A percentile compares a stretch with the other conserved stretches of the same genome.
Evolutionary conservation across 2,797 vertebrate species (phyloP).

Genomic region (Margarornis squamiger): DNA sequence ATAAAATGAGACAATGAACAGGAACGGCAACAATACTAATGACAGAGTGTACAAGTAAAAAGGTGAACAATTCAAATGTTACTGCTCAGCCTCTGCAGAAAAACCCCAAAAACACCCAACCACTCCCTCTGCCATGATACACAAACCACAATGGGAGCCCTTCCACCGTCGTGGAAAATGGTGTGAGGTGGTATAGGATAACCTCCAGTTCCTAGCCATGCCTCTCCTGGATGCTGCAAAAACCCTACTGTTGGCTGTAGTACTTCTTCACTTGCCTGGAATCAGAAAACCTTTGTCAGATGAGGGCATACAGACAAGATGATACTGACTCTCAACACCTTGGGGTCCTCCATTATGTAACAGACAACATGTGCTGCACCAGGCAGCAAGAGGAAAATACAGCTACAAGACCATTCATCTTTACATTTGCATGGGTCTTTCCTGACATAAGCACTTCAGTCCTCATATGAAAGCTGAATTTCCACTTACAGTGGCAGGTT

Average conservation of each 20-base stretch:
- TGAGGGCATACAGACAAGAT: background rate
- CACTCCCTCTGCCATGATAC: background rate
- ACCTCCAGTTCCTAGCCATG: background rate
- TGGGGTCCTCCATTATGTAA: background rate
- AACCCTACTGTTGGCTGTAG: background rate
- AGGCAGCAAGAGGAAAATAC: background rate
- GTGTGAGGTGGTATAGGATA: background rate
- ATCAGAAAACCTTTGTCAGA: background rate
- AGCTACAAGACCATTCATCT: background rate
- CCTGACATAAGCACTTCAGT: background rate
- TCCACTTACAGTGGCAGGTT: background rate
- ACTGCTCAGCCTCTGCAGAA: background rate
- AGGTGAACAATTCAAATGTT: background rate
- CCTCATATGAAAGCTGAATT: background rate
- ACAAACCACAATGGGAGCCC: no score
- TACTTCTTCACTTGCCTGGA: background rate
- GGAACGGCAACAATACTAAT: background rate
- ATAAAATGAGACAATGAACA: background rate
- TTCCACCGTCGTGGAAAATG: background rate
- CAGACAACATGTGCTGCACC: background rate
- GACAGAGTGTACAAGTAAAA: background rate
- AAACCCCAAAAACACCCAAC: background rate
- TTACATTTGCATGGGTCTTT: background rate
- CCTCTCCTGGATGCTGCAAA: background rate
- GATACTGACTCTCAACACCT: background rate